Evolutionary conservation across 2,797 vertebrate species (phyloP).

Genomic region (Gadopsis marmoratus): DNA sequence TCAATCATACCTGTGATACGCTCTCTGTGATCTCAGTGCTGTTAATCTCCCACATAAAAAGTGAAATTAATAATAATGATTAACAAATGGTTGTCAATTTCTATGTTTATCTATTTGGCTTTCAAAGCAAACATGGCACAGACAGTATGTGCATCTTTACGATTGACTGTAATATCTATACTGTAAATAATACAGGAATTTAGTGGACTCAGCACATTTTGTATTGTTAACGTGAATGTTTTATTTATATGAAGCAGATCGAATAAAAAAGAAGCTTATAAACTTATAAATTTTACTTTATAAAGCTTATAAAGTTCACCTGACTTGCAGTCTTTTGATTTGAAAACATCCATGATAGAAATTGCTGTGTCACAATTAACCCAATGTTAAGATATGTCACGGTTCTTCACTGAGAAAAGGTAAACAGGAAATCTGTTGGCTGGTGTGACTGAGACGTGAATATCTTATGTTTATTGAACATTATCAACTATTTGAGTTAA

Average conservation of each 20-base stretch:
- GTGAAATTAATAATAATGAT: constrained; percentile 7
- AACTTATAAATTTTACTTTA: too few species aligned
- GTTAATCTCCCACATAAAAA: constrained; percentile 5
- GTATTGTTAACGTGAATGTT: background rate
- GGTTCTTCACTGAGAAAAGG: too few species aligned
- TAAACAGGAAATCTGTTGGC: too few species aligned
- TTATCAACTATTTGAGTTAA: background rate
- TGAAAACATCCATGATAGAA: background rate
- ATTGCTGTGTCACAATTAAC: background rate
- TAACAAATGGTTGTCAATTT: constrained; percentile 1
- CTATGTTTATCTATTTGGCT: background rate
- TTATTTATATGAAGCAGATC: background rate
- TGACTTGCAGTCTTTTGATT: too few species aligned
- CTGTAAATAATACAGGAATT: background rate
- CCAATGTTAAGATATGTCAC: background rate
- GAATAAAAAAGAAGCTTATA: too few species aligned
- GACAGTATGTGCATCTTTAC: background rate
- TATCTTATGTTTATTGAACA: background rate
- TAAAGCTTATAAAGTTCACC: background rate
- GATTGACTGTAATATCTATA: background rate
- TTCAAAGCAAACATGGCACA: background rate
- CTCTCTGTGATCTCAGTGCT: background rate
- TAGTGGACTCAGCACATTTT: background rate
- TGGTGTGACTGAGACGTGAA: background rate
- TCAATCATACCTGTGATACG: background rate